Evolutionary conservation across 2,113 vertebrate genomes (phyloP), one percentile per base, ranked within the genome.

Genomic region (Platanista minor): DNA sequence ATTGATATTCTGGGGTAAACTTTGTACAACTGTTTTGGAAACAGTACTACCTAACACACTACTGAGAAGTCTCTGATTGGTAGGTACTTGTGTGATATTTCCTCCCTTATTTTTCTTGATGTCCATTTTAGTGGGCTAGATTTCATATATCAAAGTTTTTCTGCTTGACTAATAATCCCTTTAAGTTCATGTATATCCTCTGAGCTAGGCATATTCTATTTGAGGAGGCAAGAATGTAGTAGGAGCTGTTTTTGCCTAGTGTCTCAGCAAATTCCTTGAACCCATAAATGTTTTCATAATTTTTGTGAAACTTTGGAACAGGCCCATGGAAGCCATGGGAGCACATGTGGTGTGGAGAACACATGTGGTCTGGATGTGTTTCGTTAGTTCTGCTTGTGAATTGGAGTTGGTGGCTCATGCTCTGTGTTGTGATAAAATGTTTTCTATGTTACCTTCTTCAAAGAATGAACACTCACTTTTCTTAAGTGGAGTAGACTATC

Each of bases 331-430:
- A 81, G 20, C 49, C 10, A 0, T 23, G 59, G 52, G 41, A 82
- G 15, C 66, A 86, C 2, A 46, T 92, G 54, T 36, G n/a, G n/a
- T 27, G 4, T 77, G 39, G 46, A 54, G 66, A 91, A 49, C 54
- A 43, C 61, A 78, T n/a, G 29, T 29, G 82, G 20, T 49, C 31
- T 95, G 33, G 4, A 10, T 82, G 1, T 85, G 66, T 61, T 75
- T 74, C 43, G 33, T 95, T 69, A 64, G 31, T 75, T 93, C 36
- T 93, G 54, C 46, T 92, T 81, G 92, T 77, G 59, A 95, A 43
- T 18, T 57, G 49, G 57, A 83, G 31, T 49, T 36, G 27, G 27
- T 39, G 25, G n/a, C 61, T 71, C 5, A 7, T 57, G 33, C 21
- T 33, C 81, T 36, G 39, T 46, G 49, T 87, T 82, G 17, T 33